Evolutionary conservation across 2,113 vertebrate genomes (phyloP), one percentile per base, ranked within the genome.

Genomic region (Elaphurus davidianus): DNA sequence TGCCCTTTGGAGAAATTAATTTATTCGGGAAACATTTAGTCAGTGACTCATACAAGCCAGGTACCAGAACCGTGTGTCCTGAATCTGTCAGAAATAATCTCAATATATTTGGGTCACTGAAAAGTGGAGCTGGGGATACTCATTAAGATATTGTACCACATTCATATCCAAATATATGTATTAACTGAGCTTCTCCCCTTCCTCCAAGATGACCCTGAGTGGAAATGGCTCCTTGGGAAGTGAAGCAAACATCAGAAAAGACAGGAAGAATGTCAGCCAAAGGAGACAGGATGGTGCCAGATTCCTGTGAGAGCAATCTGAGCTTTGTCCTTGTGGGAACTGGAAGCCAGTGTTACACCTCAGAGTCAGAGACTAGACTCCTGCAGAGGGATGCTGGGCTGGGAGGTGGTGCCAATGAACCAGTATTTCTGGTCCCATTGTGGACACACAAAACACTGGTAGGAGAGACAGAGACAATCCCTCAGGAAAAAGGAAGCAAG

Each of bases 51-150:
- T 6, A 82, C 60, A 82, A 60, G 67, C 23, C 54, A 78, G 84
- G 67, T 60, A 27, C 60, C 89, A 15, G 33, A 96, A 40, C 6
- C 6, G 43, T 78, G 64, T 86, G 92, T 83, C 78, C 89, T 81
- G 15, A 97, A 97, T 96, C 55, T 90, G 86, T 95, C 78, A 55
- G 36, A 97, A 96, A 95, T 81, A 55, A 93, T 87, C 33, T 94
- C n/a, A 62, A 25, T 79, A 17, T 55, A 93, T 96, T 19, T 90
- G 12, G 52, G 55, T 93, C 82, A 86, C 15, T 60, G 62, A 92
- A 97, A 84, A 96, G 19, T n/a, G 40, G 28, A 91, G 3, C 45
- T 87, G 62, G 33, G 21, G 88, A 83, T 33, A 12, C 0, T 40
- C 45, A 52, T 52, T 93, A 93, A 86, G 36, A 52, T 71, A 74